phyloP scores from a whole-genome alignment of 2,797 vertebrate species.

The Oreortyx pictus region DNA sequence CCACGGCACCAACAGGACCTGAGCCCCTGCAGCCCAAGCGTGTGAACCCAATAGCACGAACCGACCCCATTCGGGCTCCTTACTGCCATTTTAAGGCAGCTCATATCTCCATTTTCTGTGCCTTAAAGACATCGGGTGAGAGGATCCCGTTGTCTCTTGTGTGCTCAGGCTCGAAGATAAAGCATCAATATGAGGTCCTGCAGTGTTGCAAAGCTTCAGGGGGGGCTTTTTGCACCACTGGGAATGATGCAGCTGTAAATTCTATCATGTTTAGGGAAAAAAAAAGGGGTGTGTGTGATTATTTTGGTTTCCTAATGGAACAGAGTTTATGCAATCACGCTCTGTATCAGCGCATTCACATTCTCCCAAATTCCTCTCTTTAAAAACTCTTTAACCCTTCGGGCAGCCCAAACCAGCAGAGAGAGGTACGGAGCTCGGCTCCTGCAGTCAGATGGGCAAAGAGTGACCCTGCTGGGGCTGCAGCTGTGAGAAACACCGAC shows the following conservation, averaged over 20 bases:
- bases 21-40: background rate
- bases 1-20: background rate
- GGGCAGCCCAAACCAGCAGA: background rate
- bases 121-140: too few relatives aligned
- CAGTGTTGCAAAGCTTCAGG: background rate
- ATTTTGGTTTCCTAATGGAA: conserved; percentile 22
- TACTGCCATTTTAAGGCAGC: too few relatives aligned
- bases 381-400: background rate
- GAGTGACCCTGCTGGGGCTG: conserved; percentile 3
- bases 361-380: background rate
- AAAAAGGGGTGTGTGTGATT: background rate
- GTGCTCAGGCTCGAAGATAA: background rate
- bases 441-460: background rate
- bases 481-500: conserved; percentile 31
- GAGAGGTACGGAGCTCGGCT: background rate
- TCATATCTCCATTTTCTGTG: background rate
- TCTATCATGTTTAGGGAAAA: background rate
- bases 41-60: background rate
- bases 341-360: background rate
- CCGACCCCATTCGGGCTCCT: background rate
- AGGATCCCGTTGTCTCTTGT: background rate
- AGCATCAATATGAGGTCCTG: background rate
- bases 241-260: background rate
- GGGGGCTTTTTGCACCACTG: background rate
- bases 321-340: background rate